Evolutionary conservation across 2,113 vertebrate species (phyloP), one percentile per base, ranked within the genome.

Genomic region (Bungarus multicinctus): DNA sequence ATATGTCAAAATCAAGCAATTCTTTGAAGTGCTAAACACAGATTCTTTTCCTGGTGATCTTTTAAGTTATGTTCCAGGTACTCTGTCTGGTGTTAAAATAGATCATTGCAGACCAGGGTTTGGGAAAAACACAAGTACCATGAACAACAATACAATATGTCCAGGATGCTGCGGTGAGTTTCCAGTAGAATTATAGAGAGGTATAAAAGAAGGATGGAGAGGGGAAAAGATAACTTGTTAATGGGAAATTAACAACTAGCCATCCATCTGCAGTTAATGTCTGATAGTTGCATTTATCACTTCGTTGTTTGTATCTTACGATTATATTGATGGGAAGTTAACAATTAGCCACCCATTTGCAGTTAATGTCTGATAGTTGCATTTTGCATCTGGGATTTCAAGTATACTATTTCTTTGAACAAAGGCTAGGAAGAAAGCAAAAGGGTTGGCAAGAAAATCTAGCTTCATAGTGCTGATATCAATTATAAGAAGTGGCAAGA

Each of bases 61-160:
- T 53, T 90, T 92, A 58, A 55, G 55, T 81, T 95, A 94, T 22
- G 6, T 94, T 88, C 69, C 64, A 74, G 92, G 93, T 20, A 93
- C 91, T 47, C 85, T 95, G 16, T 90, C 88, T 92, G 93, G 89
- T 74, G 85, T 86, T 53, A 95, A 93, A 87, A 90, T 91, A 53
- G 95, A 95, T 85, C 95, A 95, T 60, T 95, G 95, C 91, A 95
- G 92, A 93, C 95, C 95, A 89, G 95, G 95, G 10, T 95, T 94
- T 94, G 95, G 95, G 30, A 95, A 95, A 94, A 94, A 93, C 30
- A 69, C 81, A 88, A 93, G 69, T 55, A 85, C 39, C 5, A 74
- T 87, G 34, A 93, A 55, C 47, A 93, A 50, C 9, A 74, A 81
- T 57, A 87, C 64, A 7, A 9, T 45, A 6, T 95, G 95, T 58